A percentile compares a stretch with the other conserved stretches of the same genome.
Conservation (phyloP, 2,888 invertebrate species). For the Euspilapteryx auroguttella region DNA sequence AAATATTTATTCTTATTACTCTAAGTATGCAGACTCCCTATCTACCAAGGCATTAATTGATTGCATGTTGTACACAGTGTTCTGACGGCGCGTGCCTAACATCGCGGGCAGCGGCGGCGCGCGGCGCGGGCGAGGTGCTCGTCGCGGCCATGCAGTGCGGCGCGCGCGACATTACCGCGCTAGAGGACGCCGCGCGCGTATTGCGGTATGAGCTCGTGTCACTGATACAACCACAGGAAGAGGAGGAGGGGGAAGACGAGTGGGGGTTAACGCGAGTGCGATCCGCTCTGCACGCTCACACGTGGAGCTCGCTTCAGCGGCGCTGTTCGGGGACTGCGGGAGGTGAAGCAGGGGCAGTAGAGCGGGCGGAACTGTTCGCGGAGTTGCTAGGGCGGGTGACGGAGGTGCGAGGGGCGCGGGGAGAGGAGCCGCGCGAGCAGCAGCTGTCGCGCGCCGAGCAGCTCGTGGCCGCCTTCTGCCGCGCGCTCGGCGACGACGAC, state of each 20-base stretch:
- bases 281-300: constrained; percentile 27
- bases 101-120: constrained; percentile 8
- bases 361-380: constrained; percentile 19
- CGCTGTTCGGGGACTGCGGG: neutral
- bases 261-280: too few relatives aligned
- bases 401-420: constrained; percentile 8
- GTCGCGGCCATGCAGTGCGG: constrained; percentile 1
- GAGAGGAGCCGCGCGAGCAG: constrained; percentile 1
- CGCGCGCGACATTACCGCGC: constrained; percentile 9
- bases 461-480: constrained; percentile 18
- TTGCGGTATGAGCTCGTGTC: constrained; percentile 17
- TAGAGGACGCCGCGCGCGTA: constrained; percentile 7
- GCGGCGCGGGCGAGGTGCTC: constrained; percentile 8
- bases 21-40: too few relatives aligned
- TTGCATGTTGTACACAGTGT: too few relatives aligned
- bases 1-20: too few relatives aligned
- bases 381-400: constrained; percentile 19
- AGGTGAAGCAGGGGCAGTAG: constrained; percentile 13
- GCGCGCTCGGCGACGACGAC: constrained; percentile 16
- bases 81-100: constrained; percentile 8
- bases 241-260: too few relatives aligned
- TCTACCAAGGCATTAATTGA: too few relatives aligned
- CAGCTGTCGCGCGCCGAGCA: constrained; percentile 8
- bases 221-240: too few relatives aligned
- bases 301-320: constrained; percentile 16